Evolutionary conservation across 2,888 invertebrate genomes (phyloP), one percentile per base, ranked within the genome.

Genomic region (Heteromyza rotundicornis): DNA sequence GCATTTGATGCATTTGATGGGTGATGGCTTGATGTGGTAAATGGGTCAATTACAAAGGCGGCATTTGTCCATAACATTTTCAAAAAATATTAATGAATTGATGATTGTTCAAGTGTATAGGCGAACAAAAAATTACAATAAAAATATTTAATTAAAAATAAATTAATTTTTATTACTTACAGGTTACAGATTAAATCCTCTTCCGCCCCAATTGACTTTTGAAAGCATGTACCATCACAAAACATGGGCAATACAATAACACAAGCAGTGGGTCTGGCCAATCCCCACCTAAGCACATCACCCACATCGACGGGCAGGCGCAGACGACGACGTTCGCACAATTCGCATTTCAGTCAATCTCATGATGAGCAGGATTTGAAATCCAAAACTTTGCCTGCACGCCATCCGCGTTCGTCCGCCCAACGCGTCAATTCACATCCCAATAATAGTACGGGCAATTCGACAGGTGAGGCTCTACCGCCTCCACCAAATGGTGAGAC

Each of bases 401-500:
- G 79, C 2, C 66, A 72, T 59, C 66, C 64, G 17, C 2, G 62
- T 62, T n/a, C 55, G 49, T 2, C 51, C 59, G 52, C 58, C 52
- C 51, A 51, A n/a, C 40, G 16, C 12, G 8, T 17, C 20, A 47
- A 5, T 17, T 5, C 17, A 14, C 47, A 47, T 5, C 47, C 17
- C 17, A 47, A 47, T 5, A 47, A 19, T 19, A 57, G 14, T 3
- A n/a, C 14, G 2, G 10, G 10, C 8, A n/a, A n/a, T n/a, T n/a
- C n/a, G n/a, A n/a, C n/a, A n/a, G n/a, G n/a, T n/a, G n/a, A 40
- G 3, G 20, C 51, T 51, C 23, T 59, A 59, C 40, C 67, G 56
- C 58, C 44, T 16, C 66, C 66, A 8, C 73, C 70, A 35, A 72
- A 68, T 57, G 82, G 79, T 0, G 88, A 88, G 78, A 87, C 86